phyloP scores from a whole-genome alignment of 2,797 vertebrate species.

The Pelochelys cantorii region DNA sequence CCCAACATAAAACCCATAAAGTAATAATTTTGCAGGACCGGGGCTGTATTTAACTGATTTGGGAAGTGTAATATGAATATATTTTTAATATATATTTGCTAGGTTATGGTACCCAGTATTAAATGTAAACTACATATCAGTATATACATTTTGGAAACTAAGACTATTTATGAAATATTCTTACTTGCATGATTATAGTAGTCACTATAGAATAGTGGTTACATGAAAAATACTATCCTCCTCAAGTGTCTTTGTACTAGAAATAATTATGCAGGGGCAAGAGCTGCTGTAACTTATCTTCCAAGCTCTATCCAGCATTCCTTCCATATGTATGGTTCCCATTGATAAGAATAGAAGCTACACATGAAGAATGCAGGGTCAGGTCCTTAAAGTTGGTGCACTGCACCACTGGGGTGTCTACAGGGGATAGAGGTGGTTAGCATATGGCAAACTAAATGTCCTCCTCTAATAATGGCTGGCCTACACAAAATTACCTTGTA shows the following conservation, averaged over 20 bases:
- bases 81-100: neutral
- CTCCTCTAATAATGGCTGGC: neutral
- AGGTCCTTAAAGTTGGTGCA: neutral
- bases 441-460: neutral
- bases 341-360: neutral
- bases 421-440: neutral
- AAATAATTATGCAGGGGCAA: neutral
- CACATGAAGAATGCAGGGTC: neutral
- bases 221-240: neutral
- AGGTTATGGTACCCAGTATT: neutral
- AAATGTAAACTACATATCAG: neutral
- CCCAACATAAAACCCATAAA: neutral
- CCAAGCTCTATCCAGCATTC: rapidly evolving
- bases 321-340: rapidly evolving
- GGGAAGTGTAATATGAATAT: neutral
- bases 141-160: neutral
- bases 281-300: neutral
- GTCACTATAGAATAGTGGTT: neutral
- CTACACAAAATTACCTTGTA: rapidly evolving
- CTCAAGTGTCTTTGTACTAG: neutral
- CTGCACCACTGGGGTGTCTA: neutral
- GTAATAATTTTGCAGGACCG: neutral
- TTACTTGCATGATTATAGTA: neutral
- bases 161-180: rapidly evolving
- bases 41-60: neutral